Evolutionary conservation across 2,797 vertebrate genomes (phyloP).

Genomic region (Centropyge bicolor): DNA sequence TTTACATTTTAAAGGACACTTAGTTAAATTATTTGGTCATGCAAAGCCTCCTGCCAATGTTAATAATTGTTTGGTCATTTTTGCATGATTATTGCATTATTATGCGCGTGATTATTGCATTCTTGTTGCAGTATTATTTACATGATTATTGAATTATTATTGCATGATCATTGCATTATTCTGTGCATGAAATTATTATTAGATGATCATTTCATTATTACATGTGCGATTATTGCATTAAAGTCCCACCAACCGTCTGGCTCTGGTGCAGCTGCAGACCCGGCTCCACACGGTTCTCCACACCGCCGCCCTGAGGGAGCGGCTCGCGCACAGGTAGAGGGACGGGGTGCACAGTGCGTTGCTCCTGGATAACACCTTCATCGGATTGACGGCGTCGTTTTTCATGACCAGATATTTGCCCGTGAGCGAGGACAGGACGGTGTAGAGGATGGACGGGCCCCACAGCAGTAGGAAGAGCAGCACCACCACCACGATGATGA

Average conservation of each 20-base stretch:
- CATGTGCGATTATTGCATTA: background rate
- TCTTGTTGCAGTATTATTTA: background rate
- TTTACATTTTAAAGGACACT: background rate
- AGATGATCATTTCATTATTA: background rate
- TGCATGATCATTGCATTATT: background rate
- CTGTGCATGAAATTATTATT: no score
- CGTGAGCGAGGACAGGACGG: background rate
- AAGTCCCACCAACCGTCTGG: background rate
- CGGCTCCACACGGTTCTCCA: conserved; percentile 37
- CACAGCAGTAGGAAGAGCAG: conserved; percentile 69
- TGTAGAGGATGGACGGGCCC: conserved; percentile 28
- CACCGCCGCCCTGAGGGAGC: conserved; percentile 46
- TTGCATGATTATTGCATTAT: no score
- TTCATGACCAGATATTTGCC: background rate
- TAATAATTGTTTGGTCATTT: no score
- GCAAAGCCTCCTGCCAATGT: no score
- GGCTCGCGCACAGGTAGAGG: conserved; percentile 62
- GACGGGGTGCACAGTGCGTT: conserved; percentile 59
- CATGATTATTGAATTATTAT: no score
- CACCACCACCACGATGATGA: conserved; percentile 72
- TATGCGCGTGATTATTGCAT: no score
- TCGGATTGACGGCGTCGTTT: conserved; percentile 53
- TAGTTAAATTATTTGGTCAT: no score
- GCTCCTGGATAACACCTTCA: conserved; percentile 40
- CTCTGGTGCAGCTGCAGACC: conserved; percentile 7